Evolutionary conservation across 37 sponge, comb jelly and placozoan species (phyloP).

Genomic region (Cliona cf. orientalis): DNA sequence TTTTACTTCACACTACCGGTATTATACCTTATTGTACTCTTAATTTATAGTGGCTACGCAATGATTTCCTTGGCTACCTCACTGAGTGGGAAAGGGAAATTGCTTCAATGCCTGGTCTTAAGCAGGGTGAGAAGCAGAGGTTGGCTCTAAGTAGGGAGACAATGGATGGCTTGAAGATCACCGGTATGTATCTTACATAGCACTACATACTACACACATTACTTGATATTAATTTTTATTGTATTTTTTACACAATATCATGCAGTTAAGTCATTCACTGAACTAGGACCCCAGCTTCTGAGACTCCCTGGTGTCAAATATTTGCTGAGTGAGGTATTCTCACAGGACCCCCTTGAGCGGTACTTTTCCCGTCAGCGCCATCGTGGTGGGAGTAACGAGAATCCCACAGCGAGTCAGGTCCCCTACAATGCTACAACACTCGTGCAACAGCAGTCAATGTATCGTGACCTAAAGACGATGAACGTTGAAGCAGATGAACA

Average conservation of each 20-base stretch:
- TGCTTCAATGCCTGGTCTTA: conserved; percentile 5
- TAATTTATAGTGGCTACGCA: conserved; percentile 11
- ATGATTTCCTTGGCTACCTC: conserved; percentile 37
- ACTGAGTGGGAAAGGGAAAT: conserved; percentile 28
- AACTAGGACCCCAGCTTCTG: conserved; percentile 23
- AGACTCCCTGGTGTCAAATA: conserved; percentile 13
- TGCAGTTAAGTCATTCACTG: conserved; percentile 23
- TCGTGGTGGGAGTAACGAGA: conserved; percentile 47
- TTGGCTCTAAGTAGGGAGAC: conserved; percentile 26
- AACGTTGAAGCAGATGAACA: conserved; percentile 18
- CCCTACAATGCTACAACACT: conserved; percentile 26
- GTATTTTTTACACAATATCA: background rate
- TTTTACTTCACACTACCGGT: background rate
- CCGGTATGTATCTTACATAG: conserved; percentile 7
- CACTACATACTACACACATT: background rate
- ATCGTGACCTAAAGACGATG: conserved; percentile 39
- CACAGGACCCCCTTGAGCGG: conserved; percentile 35
- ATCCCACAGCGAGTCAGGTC: conserved; percentile 44
- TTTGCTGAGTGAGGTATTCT: conserved; percentile 39
- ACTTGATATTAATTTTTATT: background rate
- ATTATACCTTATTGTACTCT: background rate
- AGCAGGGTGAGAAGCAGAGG: background rate
- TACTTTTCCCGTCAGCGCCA: conserved; percentile 50
- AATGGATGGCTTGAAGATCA: conserved; percentile 28
- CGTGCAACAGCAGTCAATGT: conserved; percentile 36